These are phyloP conservation scores for Cryptotermes secundus DNA, from an alignment of 1,140 invertebrate genomes.

Conservation along the genomic window DNA sequence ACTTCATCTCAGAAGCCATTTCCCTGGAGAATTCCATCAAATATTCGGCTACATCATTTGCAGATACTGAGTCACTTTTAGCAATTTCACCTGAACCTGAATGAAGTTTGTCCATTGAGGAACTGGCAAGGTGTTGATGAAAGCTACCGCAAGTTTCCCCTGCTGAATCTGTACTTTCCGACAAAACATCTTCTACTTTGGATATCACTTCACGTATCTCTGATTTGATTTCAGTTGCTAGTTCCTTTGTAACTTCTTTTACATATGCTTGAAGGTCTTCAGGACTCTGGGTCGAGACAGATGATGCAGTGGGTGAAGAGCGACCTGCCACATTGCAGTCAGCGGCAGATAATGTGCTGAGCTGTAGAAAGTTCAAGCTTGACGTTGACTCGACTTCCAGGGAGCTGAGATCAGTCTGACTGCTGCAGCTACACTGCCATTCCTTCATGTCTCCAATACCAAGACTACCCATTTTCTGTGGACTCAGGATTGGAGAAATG, in stretches of 20 bases:
- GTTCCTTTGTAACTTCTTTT: slow-evolving; percentile 72
- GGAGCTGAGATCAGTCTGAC: slow-evolving; percentile 64
- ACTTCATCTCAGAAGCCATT: slow-evolving; percentile 76
- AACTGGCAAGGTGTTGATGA: not conserved
- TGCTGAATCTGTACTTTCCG: slow-evolving; percentile 52
- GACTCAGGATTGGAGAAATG: slow-evolving; percentile 57
- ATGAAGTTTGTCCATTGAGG: not conserved
- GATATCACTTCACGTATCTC: slow-evolving; percentile 77
- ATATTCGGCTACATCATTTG: slow-evolving; percentile 70
- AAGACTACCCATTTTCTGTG: slow-evolving; percentile 61
- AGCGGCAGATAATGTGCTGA: slow-evolving; percentile 44
- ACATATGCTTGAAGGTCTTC: slow-evolving; percentile 71
- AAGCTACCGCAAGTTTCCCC: not conserved
- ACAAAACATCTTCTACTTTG: slow-evolving; percentile 72
- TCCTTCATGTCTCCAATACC: slow-evolving; percentile 48
- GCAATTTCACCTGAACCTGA: not conserved
- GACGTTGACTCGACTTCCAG: slow-evolving; percentile 7
- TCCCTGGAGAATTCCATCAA: slow-evolving; percentile 73
- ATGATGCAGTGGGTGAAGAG: slow-evolving; percentile 57
- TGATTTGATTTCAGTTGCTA: slow-evolving; percentile 77
- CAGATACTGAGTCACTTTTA: slow-evolving; percentile 62
- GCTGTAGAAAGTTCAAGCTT: slow-evolving; percentile 18
- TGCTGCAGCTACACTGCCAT: slow-evolving; percentile 67
- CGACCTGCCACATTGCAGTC: slow-evolving; percentile 58
- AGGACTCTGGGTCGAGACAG: slow-evolving; percentile 55